Evolutionary conservation across 2,797 vertebrate species (phyloP), one percentile per base, ranked within the genome.

Genomic region (Cottoperca gobio): DNA sequence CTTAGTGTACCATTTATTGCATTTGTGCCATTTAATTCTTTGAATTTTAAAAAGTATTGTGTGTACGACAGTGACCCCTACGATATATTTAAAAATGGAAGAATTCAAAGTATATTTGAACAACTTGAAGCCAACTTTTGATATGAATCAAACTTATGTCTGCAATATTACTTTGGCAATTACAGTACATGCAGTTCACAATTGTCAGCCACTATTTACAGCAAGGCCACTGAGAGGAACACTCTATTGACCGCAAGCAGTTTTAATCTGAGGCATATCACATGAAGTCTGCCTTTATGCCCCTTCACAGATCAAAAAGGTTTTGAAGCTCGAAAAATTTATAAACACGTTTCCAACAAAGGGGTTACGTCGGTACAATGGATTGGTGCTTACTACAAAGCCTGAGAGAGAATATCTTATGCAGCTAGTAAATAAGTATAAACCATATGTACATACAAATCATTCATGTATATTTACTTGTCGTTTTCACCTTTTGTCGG

Each of bases 301-400:
- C 42, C 35, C 70, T 67, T 77, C 8, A 71, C 33, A 35, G 21
- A 50, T 35, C 63, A 9, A 64, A 68, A 70, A 53, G 46, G 31
- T 53, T 82, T 45, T 55, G 49, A 87, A 58, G 45, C 64, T 75
- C 65, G 37, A 69, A 58, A 33, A 73, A 63, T 43, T 66, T 42
- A 9, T 59, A 71, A 81, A 57, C 21, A 67, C 13, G 57, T 42
- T 68, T 75, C 8, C 48, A 70, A 64, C 5, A 43, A n/a, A 61
- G 19, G 43, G 23, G 16, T 62, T 72, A 52, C 45, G 55, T 70
- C 55, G 45, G 48, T 68, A 70, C 42, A 77, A 63, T 45, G 16
- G 64, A 63, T 23, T 66, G 31, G 59, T 42, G 55, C 61, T 76
- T 39, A 33, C n/a, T 76, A 45, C 23, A 57, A 68, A 78, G 23